phyloP scores from a whole-genome alignment of 2,888 invertebrate genomes.

The Rhamnusium bicolor region DNA sequence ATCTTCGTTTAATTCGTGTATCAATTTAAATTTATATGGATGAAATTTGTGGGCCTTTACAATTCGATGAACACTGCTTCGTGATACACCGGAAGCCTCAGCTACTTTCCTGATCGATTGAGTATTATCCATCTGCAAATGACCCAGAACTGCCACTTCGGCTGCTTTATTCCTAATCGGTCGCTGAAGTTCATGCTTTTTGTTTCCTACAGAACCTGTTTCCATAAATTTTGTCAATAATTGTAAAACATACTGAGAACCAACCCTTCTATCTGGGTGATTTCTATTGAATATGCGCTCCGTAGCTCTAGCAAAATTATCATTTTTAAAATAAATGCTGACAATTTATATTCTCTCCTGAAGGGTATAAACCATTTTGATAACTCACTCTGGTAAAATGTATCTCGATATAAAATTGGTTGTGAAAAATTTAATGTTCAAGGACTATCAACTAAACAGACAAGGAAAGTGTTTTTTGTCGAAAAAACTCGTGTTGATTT shows the following conservation, averaged over 20 bases:
- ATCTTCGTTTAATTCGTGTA: neutral
- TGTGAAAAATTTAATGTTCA: too few relatives aligned
- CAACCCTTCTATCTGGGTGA: too few relatives aligned
- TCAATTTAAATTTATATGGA: neutral
- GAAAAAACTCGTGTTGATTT: too few relatives aligned
- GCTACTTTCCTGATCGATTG: too few relatives aligned
- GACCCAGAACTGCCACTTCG: neutral
- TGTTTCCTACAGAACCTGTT: too few relatives aligned
- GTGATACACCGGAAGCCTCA: neutral
- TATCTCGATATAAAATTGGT: too few relatives aligned
- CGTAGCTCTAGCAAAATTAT: neutral
- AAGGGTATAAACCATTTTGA: neutral
- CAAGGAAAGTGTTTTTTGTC: too few relatives aligned
- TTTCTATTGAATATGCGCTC: too few relatives aligned
- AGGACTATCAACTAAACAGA: too few relatives aligned
- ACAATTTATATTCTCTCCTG: neutral
- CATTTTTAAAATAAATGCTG: neutral
- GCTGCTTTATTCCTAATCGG: neutral
- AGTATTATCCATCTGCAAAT: neutral
- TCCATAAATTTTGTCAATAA: too few relatives aligned
- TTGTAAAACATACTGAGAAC: too few relatives aligned
- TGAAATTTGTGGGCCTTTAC: neutral
- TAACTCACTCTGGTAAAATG: neutral
- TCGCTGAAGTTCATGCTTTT: neutral
- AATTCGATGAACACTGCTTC: neutral